These are phyloP conservation scores for Sinohyriopsis cumingii DNA, from an alignment of 2,888 invertebrate species.

Conservation along the genomic window DNA sequence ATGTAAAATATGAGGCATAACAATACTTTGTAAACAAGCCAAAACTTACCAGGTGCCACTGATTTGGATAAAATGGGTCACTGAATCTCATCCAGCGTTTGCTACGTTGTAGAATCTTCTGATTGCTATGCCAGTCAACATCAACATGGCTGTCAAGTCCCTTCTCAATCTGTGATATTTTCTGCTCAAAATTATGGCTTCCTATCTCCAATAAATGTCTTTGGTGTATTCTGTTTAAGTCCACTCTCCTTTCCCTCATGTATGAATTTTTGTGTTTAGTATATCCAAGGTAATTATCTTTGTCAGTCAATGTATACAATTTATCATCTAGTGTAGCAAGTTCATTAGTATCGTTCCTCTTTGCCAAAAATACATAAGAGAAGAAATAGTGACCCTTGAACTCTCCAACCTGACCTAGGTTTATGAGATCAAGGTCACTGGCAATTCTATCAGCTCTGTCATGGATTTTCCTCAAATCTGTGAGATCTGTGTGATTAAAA, in stretches of 20 bases:
- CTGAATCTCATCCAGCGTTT: constrained; percentile 51
- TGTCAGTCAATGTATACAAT: too few species aligned
- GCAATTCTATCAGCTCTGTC: constrained; percentile 27
- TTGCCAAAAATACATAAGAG: constrained; percentile 8
- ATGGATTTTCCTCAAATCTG: constrained; percentile 7
- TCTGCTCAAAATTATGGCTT: neutral
- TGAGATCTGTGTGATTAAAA: neutral
- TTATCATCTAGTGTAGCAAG: too few species aligned
- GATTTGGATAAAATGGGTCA: constrained; percentile 60
- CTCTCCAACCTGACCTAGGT: constrained; percentile 43
- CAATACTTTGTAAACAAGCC: too few species aligned
- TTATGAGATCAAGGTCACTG: constrained; percentile 33
- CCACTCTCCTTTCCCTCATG: too few species aligned
- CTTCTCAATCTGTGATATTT: constrained; percentile 26
- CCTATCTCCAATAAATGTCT: too few species aligned
- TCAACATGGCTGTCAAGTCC: constrained; percentile 40
- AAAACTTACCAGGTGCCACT: constrained; percentile 69
- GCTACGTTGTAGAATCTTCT: constrained; percentile 46
- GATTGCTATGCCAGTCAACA: constrained; percentile 58
- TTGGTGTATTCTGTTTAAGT: too few species aligned
- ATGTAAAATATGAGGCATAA: too few species aligned
- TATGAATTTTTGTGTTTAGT: too few species aligned
- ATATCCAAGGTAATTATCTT: too few species aligned
- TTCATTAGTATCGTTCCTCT: too few species aligned
- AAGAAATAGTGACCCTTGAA: constrained; percentile 37